Percentiles rank a stretch among this genome's conserved stretches.
Conservation (phyloP, 2,888 invertebrate genomes). For the Hypsopygia costalis region DNA sequence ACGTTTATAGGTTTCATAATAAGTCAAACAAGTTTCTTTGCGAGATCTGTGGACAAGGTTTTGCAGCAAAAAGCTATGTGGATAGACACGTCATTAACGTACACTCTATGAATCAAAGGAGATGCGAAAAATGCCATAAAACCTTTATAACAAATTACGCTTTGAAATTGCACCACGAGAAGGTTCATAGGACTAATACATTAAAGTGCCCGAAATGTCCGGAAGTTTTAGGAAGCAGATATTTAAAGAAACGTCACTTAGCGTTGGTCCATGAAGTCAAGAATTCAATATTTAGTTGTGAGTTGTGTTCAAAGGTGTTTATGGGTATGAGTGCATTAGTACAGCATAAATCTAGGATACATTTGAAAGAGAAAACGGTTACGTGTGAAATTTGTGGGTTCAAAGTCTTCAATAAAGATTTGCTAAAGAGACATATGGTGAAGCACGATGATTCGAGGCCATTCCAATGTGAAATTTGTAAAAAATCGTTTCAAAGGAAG, state of each 20-base stretch:
- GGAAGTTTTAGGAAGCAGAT: slow-evolving; percentile 42
- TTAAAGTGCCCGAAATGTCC: slow-evolving; percentile 56
- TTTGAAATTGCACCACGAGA: slow-evolving; percentile 25
- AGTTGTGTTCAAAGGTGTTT: slow-evolving; percentile 49
- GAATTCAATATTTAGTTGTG: slow-evolving; percentile 49
- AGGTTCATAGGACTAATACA: slow-evolving; percentile 10
- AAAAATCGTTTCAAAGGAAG: slow-evolving; percentile 79
- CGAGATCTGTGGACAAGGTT: slow-evolving; percentile 57
- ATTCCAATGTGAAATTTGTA: slow-evolving; percentile 77
- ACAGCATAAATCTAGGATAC: slow-evolving; percentile 49
- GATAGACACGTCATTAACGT: slow-evolving; percentile 44
- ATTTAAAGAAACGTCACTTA: slow-evolving; percentile 52
- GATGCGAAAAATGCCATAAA: slow-evolving; percentile 35
- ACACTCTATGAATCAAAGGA: slow-evolving; percentile 28
- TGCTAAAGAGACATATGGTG: slow-evolving; percentile 75
- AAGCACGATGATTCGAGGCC: slow-evolving; percentile 78
- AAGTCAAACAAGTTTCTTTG: slow-evolving; percentile 38
- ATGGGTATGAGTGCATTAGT: slow-evolving; percentile 42
- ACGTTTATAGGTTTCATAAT: slow-evolving; percentile 43
- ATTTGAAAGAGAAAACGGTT: slow-evolving; percentile 51
- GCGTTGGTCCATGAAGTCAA: slow-evolving; percentile 55
- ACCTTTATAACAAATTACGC: slow-evolving; percentile 32
- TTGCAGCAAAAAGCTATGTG: slow-evolving; percentile 44
- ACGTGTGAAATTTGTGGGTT: slow-evolving; percentile 60
- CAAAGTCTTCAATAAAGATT: slow-evolving; percentile 57